These are phyloP conservation scores for Microtus oregoni DNA, from an alignment of 2,113 vertebrate species.

Conservation along the genomic window DNA sequence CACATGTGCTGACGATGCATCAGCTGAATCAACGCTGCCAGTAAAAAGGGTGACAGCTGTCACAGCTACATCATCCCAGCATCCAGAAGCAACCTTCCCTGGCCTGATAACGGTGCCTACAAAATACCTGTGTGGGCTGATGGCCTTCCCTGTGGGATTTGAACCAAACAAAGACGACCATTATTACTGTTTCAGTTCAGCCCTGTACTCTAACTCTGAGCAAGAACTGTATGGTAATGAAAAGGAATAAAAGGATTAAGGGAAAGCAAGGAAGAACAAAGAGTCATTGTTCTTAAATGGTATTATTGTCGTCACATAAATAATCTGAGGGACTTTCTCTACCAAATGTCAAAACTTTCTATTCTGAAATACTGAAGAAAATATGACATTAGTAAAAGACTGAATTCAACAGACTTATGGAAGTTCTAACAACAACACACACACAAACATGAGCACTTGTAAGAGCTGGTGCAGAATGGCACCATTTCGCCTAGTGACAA, in stretches of 20 bases:
- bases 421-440: background rate
- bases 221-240: slow-evolving; percentile 19
- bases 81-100: slow-evolving; percentile 34
- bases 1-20: accelerated
- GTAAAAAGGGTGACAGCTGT: background rate
- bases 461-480: background rate
- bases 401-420: background rate
- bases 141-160: slow-evolving; percentile 49
- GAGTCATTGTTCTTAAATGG: slow-evolving; percentile 60
- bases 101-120: slow-evolving; percentile 37
- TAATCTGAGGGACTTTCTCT: background rate
- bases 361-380: slow-evolving; percentile 40
- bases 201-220: slow-evolving; percentile 34
- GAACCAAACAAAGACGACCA: slow-evolving; percentile 69
- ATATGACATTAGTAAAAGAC: background rate
- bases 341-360: slow-evolving; percentile 30
- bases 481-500: background rate
- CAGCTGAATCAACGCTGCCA: background rate
- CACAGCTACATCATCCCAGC: background rate
- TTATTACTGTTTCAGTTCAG: slow-evolving; percentile 66
- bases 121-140: slow-evolving; percentile 55
- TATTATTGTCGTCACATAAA: slow-evolving; percentile 11
- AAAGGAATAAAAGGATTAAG: slow-evolving; percentile 57
- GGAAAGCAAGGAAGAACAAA: slow-evolving; percentile 64
- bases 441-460: background rate